These are phyloP conservation scores for Turnix velox DNA, from an alignment of 2,113 vertebrate genomes.

Conservation along the genomic window DNA sequence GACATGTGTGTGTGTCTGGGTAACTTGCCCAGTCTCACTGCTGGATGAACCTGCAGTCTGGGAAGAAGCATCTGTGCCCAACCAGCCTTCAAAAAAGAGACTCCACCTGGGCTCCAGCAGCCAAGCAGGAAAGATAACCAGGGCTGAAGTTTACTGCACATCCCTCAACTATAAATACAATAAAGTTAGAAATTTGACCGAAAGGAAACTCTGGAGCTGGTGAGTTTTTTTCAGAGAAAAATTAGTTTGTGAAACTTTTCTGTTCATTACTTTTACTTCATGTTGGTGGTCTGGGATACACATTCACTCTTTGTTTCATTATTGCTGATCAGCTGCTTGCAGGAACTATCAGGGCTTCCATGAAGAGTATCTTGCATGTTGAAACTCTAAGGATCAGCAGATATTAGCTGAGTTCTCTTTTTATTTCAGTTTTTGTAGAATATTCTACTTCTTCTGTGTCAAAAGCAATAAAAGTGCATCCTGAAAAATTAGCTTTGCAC, in stretches of 20 bases:
- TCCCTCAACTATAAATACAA: background rate
- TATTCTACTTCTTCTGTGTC: background rate
- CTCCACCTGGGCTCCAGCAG: background rate
- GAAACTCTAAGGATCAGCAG: background rate
- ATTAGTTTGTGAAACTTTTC: background rate
- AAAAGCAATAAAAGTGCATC: background rate
- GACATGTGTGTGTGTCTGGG: background rate
- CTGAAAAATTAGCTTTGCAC: background rate
- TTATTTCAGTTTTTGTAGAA: background rate
- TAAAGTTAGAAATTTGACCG: background rate
- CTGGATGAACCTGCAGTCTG: background rate
- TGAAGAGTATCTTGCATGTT: background rate
- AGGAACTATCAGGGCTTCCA: background rate
- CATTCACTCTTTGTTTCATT: background rate
- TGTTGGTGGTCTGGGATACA: rapidly evolving
- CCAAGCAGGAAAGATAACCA: background rate
- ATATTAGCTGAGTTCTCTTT: background rate
- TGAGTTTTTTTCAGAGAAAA: background rate
- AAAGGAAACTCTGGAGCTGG: background rate
- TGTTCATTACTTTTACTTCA: background rate
- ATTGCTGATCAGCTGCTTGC: background rate
- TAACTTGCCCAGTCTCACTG: background rate
- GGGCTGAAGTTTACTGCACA: background rate
- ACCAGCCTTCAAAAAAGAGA: background rate
- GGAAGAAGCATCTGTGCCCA: background rate